Evolutionary conservation across 2,113 vertebrate species (phyloP), one percentile per base, ranked within the genome.

Genomic region (Dicrurus megarhynchus): DNA sequence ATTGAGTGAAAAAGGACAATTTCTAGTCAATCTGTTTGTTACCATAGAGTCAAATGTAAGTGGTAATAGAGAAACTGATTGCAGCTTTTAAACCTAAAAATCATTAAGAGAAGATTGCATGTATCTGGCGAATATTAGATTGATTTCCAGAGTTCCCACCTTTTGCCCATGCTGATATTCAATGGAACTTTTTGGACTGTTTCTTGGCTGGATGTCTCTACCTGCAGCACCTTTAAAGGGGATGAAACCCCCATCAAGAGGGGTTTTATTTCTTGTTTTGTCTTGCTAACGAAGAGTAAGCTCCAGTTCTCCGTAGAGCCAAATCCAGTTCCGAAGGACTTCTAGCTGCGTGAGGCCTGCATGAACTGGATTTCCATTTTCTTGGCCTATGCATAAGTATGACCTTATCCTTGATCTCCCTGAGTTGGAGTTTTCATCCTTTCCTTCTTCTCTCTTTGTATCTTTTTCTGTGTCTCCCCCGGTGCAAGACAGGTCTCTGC

Each of bases 171-270:
- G 32, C 16, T 71, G 24, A 27, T 79, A 76, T 16, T 84, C 35
- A 74, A 46, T 11, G 33, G 63, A 85, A 27, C 22, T 8, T 73
- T 64, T 76, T 42, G 13, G 37, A 27, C 18, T 3, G 0, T 57
- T 84, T 71, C 44, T 74, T 85, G 37, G 5, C 2, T 15, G 59
- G 37, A 33, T 68, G 20, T 91, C 30, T 83, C 41, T 70, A 56
- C 3, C 6, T 80, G 35, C 35, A 81, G 42, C 55, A 39, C 27
- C 0, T 0, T 69, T 73, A 16, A 71, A 76, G n/a, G 47, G 47
- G 8, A 42, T 49, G 60, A 80, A 93, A 44, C 7, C 4, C 20
- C 7, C 21, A 11, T 50, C 33, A 35, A 55, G 30, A 69, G 56
- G 78, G 7, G 11, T 61, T 87, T 89, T 89, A 33, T 55, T 67